A percentile compares a stretch with the other conserved stretches of the same genome.
These are phyloP conservation scores for Saturnia pavonia DNA, from an alignment of 2,888 invertebrate genomes.

Conservation along the genomic window DNA sequence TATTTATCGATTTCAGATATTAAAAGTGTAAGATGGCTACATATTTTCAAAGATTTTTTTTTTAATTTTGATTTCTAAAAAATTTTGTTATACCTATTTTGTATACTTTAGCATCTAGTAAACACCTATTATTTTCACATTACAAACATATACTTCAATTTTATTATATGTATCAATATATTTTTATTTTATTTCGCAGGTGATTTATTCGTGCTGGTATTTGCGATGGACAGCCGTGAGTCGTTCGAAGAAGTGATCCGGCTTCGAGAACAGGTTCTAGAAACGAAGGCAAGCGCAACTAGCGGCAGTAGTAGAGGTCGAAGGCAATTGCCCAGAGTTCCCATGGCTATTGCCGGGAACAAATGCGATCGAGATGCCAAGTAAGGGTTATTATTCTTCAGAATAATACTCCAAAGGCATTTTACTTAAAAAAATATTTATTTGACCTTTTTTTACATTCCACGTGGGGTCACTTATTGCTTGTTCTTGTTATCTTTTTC, in stretches of 20 bases:
- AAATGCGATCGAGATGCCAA: slow-evolving; percentile 92
- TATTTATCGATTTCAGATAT: too few species aligned
- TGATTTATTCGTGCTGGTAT: slow-evolving; percentile 90
- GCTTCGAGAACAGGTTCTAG: slow-evolving; percentile 90
- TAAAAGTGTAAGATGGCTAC: too few species aligned
- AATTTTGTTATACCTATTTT: too few species aligned
- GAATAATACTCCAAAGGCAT: not conserved
- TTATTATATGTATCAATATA: not conserved
- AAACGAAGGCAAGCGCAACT: slow-evolving; percentile 90
- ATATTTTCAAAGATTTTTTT: not conserved
- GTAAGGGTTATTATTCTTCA: slow-evolving; percentile 65
- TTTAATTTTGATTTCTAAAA: not conserved
- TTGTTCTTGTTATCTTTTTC: too few species aligned
- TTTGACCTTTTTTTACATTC: not conserved
- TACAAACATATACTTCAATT: too few species aligned
- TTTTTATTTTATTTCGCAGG: slow-evolving; percentile 71
- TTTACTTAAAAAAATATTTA: not conserved
- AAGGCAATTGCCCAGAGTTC: slow-evolving; percentile 86
- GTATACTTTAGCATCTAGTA: too few species aligned
- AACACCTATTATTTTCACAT: too few species aligned
- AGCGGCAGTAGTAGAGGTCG: slow-evolving; percentile 82
- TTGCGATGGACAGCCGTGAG: slow-evolving; percentile 92
- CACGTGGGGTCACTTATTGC: not conserved
- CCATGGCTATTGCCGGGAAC: slow-evolving; percentile 94
- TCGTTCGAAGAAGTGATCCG: slow-evolving; percentile 92